Evolutionary conservation across 1,140 invertebrate genomes (phyloP), one percentile per base, ranked within the genome.

Genomic region (Heliconius hewitsoni): DNA sequence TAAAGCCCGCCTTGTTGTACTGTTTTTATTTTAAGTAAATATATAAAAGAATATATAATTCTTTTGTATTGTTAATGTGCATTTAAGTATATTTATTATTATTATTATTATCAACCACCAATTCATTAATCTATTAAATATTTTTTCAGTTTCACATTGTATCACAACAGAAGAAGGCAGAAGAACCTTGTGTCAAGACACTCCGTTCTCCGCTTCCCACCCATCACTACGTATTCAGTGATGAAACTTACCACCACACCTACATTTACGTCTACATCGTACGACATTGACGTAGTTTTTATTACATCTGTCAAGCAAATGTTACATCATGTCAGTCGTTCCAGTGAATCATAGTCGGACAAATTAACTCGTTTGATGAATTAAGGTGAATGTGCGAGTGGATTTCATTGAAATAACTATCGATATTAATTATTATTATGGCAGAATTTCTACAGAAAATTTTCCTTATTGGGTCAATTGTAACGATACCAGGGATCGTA

Each of bases 351-450:
- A 66, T 30, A 27, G 19, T 66, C 27, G 55, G 11, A 66, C 13
- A 30, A 66, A 66, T 66, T 30, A 30, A 66, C 23, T 66, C 23
- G 27, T 66, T 66, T 27, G 30, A 66, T 30, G 60, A 30, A 27
- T 30, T 66, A 66, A 66, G 60, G 60, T 66, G 60, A 66, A 66
- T 66, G 60, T 66, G 60, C 23, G 23, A 66, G 60, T 66, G 27
- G 60, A 66, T 66, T 66, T 66, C 60, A 66, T 66, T 66, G 60
- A 66, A 66, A 66, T 30, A 30, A n/a, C 27, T 66, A 13, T 66
- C 23, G 23, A 66, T 66, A 66, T 30, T 66, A 30, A 66, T 66
- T 66, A 66, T 66, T 66, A 66, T 30, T 30, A 23, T 66, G n/a
- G 60, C 27, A 5, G 27, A 13, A 66, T 66, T 66, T 66, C 16